Base-by-base conservation (phyloP, 2,888 invertebrate genomes). In the Lasioglossum marginatum region DNA sequence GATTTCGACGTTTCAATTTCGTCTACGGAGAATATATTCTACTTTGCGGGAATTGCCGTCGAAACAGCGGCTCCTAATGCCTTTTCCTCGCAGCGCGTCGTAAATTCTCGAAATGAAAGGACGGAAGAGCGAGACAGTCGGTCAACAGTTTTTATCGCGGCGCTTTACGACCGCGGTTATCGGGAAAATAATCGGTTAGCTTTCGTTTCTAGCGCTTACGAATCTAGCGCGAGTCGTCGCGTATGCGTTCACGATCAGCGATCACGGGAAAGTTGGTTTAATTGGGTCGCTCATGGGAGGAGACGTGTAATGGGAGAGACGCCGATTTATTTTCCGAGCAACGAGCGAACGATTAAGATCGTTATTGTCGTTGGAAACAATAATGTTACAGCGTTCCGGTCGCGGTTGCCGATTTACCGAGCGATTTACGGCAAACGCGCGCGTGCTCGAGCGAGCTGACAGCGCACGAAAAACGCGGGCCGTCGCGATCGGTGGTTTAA, bases 271-370 rank as follows among this genome's bases (percentile, higher is more conserved):
- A 63, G 34, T 27, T 48, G 37, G 37, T 74, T 48, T 40, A 66
- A 74, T 79, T 74, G 79, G 74, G 66, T 74, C 48, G 52, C 48
- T 52, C 27, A 14, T 19, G 14, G 27, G 72, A n/a, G 23, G 37
- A 27, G 45, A 45, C 27, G 48, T 27, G 73, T 14, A 14, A 34
- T 31, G 57, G 23, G 3, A 2, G 23, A 57, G 12, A 27, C 52
- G 12, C 10, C 19, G 45, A 60, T 63, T 31, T 72, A 45, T 63
- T 72, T 40, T 72, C 40, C 60, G 72, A 73, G n/a, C 60, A 19
- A 60, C 72, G 60, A 34, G 31, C 72, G n/a, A 79, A 72, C 79
- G 60, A 79, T 79, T 63, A 63, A 72, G 68, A 75, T 12, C 75
- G 68, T 80, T 75, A 75, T 80, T 40, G 68, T 68, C 40, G 52